These are phyloP conservation scores for Chloroceryle aenea DNA, from an alignment of 2,113 vertebrate genomes.

Conservation along the genomic window DNA sequence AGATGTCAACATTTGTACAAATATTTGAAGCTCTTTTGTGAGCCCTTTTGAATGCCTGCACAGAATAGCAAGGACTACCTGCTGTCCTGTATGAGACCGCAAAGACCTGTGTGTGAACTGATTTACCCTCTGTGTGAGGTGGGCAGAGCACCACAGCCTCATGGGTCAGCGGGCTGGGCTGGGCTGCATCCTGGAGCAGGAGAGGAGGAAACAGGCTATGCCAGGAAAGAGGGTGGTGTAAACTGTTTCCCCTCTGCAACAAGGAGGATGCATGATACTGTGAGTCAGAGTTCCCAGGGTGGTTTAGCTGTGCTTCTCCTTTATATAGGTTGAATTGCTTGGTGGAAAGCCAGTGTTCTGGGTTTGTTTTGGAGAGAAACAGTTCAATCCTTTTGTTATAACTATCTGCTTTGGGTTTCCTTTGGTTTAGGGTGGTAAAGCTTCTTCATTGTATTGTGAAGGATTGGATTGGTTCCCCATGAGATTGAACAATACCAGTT, in stretches of 20 bases:
- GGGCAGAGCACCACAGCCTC: not conserved
- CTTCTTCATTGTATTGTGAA: not conserved
- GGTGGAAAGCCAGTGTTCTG: slow-evolving; percentile 5
- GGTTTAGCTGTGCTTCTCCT: not conserved
- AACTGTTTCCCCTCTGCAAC: slow-evolving; percentile 24
- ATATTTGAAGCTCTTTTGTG: not conserved
- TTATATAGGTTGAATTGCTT: not conserved
- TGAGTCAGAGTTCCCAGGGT: slow-evolving; percentile 55
- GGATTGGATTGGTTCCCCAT: not conserved
- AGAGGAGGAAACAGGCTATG: slow-evolving; percentile 28
- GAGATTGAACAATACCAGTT: not conserved
- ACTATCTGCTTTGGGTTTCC: not conserved
- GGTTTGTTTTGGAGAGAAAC: not conserved
- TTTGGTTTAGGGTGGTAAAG: not conserved
- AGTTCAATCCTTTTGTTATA: not conserved
- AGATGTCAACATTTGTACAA: not conserved
- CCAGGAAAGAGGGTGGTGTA: slow-evolving; percentile 66
- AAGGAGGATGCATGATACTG: not conserved
- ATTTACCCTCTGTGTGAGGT: not conserved
- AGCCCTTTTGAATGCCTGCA: not conserved
- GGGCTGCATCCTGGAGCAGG: not conserved
- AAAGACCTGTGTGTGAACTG: not conserved
- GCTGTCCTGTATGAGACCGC: not conserved
- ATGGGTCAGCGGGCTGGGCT: not conserved
- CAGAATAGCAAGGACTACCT: not conserved